A percentile compares a stretch with the other conserved stretches of the same genome.
Conservation (phyloP, 2,113 vertebrate species). For the Camelus bactrianus region DNA sequence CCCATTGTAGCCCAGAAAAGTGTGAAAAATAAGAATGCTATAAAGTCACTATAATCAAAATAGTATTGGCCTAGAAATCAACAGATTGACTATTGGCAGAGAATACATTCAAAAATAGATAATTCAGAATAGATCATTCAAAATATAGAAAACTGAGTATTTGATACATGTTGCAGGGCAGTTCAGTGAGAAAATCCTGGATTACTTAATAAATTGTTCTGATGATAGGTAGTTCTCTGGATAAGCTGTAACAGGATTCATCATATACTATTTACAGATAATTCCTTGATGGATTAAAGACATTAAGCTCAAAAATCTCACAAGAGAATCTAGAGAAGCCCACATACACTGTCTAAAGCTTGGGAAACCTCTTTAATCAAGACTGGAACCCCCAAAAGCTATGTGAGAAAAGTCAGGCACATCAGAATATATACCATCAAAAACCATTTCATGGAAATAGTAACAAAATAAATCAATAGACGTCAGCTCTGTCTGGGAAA, state of each 20-base stretch:
- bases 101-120: neutral
- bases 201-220: constrained; percentile 2
- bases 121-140: neutral
- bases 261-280: neutral
- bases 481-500: neutral
- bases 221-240: neutral
- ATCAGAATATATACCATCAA: neutral
- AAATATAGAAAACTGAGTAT: neutral
- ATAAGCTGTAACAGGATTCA: neutral
- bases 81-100: neutral
- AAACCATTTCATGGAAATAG: neutral
- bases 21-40: constrained; percentile 7
- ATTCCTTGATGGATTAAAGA: neutral
- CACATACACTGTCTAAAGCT: neutral
- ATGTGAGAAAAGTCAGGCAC: neutral
- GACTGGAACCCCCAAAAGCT: neutral
- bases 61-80: neutral
- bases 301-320: neutral
- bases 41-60: neutral
- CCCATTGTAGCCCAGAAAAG: neutral
- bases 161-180: neutral
- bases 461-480: neutral
- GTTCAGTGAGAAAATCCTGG: neutral
- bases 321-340: neutral
- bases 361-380: neutral